Evolutionary conservation across 2,888 invertebrate genomes (phyloP), one percentile per base, ranked within the genome.

Genomic region (Heliconius erato): DNA sequence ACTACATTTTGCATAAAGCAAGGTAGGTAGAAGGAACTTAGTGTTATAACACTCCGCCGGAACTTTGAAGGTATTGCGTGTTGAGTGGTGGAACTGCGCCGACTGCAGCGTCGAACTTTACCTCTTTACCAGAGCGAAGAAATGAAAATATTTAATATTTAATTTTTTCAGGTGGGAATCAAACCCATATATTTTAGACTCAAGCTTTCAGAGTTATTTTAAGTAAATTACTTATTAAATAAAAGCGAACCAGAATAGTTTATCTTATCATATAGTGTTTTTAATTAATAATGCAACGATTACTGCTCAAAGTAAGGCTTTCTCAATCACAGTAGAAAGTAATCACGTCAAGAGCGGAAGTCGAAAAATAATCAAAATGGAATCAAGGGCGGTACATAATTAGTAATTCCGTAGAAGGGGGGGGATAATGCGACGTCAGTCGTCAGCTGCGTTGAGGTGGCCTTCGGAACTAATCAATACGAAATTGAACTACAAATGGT

Each of bases 401-500:
- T 78, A 68, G 28, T 68, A 23, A 78, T 76, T 40, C 76, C 12
- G 67, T 67, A 19, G 77, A 59, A 69, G 28, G 40, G 59, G 28
- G 28, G 28, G 28, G 35, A 40, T 63, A n/a, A 63, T 16, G 71
- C 71, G 49, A 59, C 71, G 71, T 71, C 76, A 76, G 32, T 74
- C 40, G 63, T 63, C 23, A 4, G 54, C 12, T 54, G 79, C 79
- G 82, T 40, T 71, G 26, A 26, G n/a, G 26, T 59, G 82, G 59
- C 76, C 83, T 79, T 81, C 74, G 26, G 6, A 44, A 63, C 28
- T 67, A 79, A 81, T 83, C 83, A 44, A 83, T 83, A 79, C 23
- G 11, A 54, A 54, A 67, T 23, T 32, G 67, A 67, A 28, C 71
- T 59, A 79, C 59, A 71, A 83, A 54, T 40, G 49, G 67, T 54